These are phyloP conservation scores for Nycticorax nycticorax DNA, from an alignment of 2,113 vertebrate genomes.

Conservation along the genomic window DNA sequence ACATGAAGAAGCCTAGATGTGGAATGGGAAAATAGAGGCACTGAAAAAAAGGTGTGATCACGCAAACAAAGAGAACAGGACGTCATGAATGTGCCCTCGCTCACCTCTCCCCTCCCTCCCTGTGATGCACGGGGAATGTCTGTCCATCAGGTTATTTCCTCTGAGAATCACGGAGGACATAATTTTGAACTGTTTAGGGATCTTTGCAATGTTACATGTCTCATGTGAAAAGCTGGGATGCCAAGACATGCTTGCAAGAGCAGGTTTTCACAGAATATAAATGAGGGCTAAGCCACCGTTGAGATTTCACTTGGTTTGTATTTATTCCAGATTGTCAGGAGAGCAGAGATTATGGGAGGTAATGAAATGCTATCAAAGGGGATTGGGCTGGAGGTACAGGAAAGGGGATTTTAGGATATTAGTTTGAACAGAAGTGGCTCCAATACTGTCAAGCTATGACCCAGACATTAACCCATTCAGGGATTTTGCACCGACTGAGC, in stretches of 20 bases:
- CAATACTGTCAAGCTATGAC: not conserved
- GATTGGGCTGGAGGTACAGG: not conserved
- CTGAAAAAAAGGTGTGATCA: not conserved
- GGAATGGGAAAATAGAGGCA: not conserved
- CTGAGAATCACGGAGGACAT: not conserved
- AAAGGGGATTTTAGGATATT: not conserved
- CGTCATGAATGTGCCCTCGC: not conserved
- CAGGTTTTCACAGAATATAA: not conserved
- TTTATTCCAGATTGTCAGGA: not conserved
- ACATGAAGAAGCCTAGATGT: not conserved
- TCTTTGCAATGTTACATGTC: not conserved
- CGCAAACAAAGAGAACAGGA: not conserved
- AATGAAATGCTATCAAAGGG: not conserved
- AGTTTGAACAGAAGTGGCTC: not conserved
- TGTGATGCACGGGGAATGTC: fast-evolving
- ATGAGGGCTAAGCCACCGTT: not conserved
- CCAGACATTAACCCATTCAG: not conserved
- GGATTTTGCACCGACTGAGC: not conserved
- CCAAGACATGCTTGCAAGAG: not conserved
- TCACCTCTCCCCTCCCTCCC: not conserved
- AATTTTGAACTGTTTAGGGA: not conserved
- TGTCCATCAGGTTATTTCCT: not conserved
- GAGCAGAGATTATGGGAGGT: not conserved
- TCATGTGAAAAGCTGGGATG: not conserved
- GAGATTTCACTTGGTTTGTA: not conserved